Base-by-base conservation (phyloP, 2,888 invertebrate species). In the Drosophila quinaria region DNA sequence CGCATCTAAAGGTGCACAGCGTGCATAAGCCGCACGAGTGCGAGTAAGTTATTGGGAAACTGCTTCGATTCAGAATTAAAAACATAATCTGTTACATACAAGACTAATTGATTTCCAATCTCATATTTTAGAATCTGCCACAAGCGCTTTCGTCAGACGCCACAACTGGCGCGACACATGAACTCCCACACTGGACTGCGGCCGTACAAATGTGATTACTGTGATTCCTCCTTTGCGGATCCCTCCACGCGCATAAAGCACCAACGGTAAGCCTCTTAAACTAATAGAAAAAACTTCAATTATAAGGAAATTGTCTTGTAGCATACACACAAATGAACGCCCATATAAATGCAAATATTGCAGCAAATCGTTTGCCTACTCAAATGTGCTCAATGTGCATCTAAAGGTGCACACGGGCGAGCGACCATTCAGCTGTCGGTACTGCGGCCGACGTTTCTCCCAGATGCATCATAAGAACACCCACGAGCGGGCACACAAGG, bases 181-280 rank as follows among this genome's bases (percentile, higher is more conserved):
- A 87, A 87, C 63, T 89, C 91, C 0, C 92, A 92, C 59, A 92
- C 91, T 1, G 91, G 92, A 3, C 82, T 84, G 33, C 89, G 92
- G 1, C 92, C 92, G 0, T 92, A 91, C 55, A 88, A 90, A 35
- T 92, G 92, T 44, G 86, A 90, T 31, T 92, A 76, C 63, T 92
- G 92, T 54, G 79, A 87, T n/a, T 81, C 92, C 4, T 78, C 89
- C 17, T 92, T 92, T 65, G 91, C 91, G 1, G 92, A 92, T 82
- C 92, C 92, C 3, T 92, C 92, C 0, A 92, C 92, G 2, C 81
- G 92, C 9, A 92, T 91, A 3, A 92, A 92, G 68, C 92, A 92
- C 65, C 86, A 92, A 76, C 81, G 92, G 91, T 92, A 70, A 47
- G 58, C 4, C 4, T 0, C 8, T 22, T 10, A 1, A 5, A 0